These are phyloP conservation scores for Cariama cristata DNA, from an alignment of 2,113 vertebrate species.

Conservation along the genomic window DNA sequence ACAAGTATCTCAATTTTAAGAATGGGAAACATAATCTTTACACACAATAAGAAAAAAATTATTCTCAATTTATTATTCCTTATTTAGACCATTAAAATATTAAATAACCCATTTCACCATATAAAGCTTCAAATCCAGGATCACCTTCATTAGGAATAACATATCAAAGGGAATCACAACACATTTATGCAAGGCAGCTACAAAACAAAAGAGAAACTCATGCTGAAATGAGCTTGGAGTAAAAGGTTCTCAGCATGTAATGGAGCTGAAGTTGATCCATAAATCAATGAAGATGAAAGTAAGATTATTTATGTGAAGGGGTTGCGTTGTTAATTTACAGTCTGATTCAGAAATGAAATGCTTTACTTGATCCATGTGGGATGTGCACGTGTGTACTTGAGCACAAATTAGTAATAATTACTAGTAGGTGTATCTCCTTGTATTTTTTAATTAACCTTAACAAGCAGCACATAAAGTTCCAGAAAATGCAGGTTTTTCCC, in stretches of 20 bases:
- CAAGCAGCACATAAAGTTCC: not conserved
- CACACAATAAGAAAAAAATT: not conserved
- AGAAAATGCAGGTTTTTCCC: slow-evolving; percentile 14
- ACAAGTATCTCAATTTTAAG: slow-evolving; percentile 14
- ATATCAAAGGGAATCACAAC: slow-evolving; percentile 17
- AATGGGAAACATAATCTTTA: not conserved
- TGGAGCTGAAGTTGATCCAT: slow-evolving; percentile 63
- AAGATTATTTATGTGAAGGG: slow-evolving; percentile 66
- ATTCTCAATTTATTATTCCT: not conserved
- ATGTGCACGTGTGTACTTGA: not conserved
- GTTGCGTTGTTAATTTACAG: slow-evolving; percentile 66
- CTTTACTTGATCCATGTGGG: slow-evolving; percentile 22
- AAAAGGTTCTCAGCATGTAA: slow-evolving; percentile 58
- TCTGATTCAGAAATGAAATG: slow-evolving; percentile 43
- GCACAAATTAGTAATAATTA: slow-evolving; percentile 31
- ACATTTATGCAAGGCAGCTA: slow-evolving; percentile 68
- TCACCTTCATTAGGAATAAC: not conserved
- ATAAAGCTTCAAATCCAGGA: slow-evolving; percentile 35
- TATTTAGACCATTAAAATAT: slow-evolving; percentile 1
- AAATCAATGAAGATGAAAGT: slow-evolving; percentile 80
- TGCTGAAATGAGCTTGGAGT: slow-evolving; percentile 55
- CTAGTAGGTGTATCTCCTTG: not conserved
- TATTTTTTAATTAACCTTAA: slow-evolving; percentile 30
- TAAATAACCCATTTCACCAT: not conserved
- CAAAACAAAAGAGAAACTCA: slow-evolving; percentile 53